Evolutionary conservation across 1,140 invertebrate genomes (phyloP), one percentile per base, ranked within the genome.

Genomic region (Lanistes nyassanus): DNA sequence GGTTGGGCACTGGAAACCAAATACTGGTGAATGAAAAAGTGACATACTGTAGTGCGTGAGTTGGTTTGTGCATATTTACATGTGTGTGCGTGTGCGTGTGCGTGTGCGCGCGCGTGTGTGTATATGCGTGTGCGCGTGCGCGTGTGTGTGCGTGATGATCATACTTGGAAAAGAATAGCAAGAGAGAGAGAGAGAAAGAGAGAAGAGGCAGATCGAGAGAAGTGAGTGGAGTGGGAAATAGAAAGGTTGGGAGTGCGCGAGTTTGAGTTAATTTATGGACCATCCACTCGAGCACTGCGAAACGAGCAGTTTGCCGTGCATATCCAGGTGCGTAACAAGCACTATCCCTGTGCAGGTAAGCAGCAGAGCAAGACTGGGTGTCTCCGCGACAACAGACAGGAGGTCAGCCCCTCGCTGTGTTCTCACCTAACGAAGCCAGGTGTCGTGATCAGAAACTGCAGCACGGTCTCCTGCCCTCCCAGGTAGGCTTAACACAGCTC

Each of bases 391-490:
- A 56, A 37, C 11, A 56, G 39, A 6, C 21, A 51, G 19, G 23
- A n/a, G 31, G 60, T 64, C 21, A 29, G 31, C 6, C 34, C 55
- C 13, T 19, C 55, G 2, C 37, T 60, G 4, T 62, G 55, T 56
- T 36, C 26, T 34, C 34, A 64, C 29, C 34, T 56, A 21, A 16
- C 26, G 21, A 73, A 55, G 29, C 72, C 72, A 2, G 62, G 26
- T 13, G 36, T 55, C 23, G 65, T 65, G n/a, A 23, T 42, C 26
- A 31, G 36, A 16, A 42, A 42, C 37, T 74, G 72, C 29, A 74
- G 65, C 47, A 62, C 62, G 9, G 23, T 64, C 4, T 36, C 72
- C 29, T 74, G 72, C 47, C 60, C 60, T 16, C 72, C 72, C 23
- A 74, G 72, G 72, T 74, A 66, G 0, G n/a, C n/a, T n/a, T n/a